These are phyloP conservation scores for Arctia plantaginis DNA, from an alignment of 2,888 invertebrate genomes.

Conservation along the genomic window DNA sequence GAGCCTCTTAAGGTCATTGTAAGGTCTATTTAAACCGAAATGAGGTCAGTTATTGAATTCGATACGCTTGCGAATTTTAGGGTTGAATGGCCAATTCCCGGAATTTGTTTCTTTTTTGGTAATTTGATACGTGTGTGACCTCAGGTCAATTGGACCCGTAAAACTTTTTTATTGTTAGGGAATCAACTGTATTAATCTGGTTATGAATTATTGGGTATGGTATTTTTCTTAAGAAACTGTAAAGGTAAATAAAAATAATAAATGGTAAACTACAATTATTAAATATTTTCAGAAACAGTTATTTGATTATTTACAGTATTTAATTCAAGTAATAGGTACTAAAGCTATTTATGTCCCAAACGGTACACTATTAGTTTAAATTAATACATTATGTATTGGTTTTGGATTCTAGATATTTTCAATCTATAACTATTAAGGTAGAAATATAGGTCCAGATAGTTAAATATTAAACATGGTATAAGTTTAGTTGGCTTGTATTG, in stretches of 20 bases:
- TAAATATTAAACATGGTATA: not conserved
- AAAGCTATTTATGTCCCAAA: not conserved
- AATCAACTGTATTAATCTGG: constrained; percentile 32
- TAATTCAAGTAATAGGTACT: not conserved
- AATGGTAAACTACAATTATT: not conserved
- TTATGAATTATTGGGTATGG: constrained; percentile 23
- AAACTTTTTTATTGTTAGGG: constrained; percentile 33
- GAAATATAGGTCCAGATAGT: not conserved
- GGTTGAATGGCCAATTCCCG: constrained; percentile 60
- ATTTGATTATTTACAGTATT: not conserved
- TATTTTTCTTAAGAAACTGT: not conserved
- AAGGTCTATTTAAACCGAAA: constrained; percentile 54
- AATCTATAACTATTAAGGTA: not conserved
- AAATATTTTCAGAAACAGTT: not conserved
- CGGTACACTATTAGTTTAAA: not conserved
- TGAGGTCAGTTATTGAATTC: constrained; percentile 70
- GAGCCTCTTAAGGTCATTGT: constrained; percentile 61
- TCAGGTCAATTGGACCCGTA: constrained; percentile 65
- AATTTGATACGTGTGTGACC: constrained; percentile 80
- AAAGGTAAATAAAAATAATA: not conserved
- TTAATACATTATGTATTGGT: not conserved
- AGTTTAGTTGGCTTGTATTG: no score
- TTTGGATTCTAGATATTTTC: not conserved
- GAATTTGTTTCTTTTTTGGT: constrained; percentile 68
- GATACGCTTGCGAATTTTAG: constrained; percentile 64